Conservation (phyloP, 2,113 vertebrate species). For the Prionailurus bengalensis region DNA sequence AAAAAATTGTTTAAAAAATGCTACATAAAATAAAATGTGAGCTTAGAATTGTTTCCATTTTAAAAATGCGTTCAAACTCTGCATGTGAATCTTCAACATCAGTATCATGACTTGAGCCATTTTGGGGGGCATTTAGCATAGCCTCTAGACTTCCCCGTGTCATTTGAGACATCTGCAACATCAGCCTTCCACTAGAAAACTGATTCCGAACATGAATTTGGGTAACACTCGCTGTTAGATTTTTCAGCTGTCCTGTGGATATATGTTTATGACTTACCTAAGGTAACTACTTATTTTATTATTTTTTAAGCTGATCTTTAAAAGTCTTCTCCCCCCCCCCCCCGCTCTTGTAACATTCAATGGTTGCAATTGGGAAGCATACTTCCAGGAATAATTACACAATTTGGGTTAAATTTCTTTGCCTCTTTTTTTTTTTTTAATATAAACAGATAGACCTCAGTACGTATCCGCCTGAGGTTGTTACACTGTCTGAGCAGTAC, state of each 20-base stretch:
- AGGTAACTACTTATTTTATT: background rate
- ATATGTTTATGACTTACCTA: background rate
- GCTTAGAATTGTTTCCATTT: background rate
- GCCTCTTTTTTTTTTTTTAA: background rate
- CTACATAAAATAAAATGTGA: background rate
- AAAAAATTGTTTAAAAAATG: background rate
- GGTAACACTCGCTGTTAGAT: background rate
- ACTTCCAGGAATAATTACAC: background rate
- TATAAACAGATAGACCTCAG: background rate
- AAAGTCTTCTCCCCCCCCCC: background rate
- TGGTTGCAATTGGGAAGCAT: background rate
- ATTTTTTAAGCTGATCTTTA: background rate
- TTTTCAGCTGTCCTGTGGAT: background rate
- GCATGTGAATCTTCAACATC: background rate
- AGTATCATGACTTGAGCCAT: background rate
- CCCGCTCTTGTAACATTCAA: background rate
- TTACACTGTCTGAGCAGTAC: background rate
- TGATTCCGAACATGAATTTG: background rate
- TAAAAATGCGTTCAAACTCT: background rate
- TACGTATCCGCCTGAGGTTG: background rate
- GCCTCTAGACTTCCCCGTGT: background rate
- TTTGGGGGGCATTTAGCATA: background rate
- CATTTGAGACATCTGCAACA: background rate
- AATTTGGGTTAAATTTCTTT: conserved; percentile 3
- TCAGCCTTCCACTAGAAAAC: background rate